Conservation (phyloP, 2,797 vertebrate species). For the Philypnodon macrostomus region DNA sequence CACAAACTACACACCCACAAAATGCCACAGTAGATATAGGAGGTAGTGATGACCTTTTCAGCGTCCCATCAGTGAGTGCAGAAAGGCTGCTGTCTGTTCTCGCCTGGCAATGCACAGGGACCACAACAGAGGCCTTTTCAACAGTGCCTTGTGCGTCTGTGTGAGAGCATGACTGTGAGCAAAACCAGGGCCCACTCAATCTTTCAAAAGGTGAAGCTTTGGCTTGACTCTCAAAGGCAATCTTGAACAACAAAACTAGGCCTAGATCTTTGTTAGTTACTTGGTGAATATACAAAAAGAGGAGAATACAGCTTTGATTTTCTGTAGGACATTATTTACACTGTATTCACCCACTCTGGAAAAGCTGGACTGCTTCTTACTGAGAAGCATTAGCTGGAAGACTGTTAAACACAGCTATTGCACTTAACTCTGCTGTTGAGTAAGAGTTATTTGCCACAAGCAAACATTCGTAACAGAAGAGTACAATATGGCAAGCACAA, state of each 20-base stretch:
- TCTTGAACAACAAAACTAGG: slow-evolving; percentile 17
- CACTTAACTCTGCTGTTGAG: neutral
- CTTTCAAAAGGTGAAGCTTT: slow-evolving; percentile 49
- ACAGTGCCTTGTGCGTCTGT: slow-evolving; percentile 28
- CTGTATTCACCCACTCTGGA: no score
- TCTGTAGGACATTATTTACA: no score
- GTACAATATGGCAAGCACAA: no score
- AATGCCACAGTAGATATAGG: slow-evolving; percentile 28
- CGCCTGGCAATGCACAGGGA: slow-evolving; percentile 52
- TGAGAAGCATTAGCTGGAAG: slow-evolving; percentile 8
- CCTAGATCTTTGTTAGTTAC: no score
- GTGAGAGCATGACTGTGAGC: slow-evolving; percentile 37
- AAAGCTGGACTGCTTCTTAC: slow-evolving; percentile 19
- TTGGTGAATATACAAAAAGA: slow-evolving; percentile 3
- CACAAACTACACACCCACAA: slow-evolving; percentile 32
- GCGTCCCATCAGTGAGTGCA: slow-evolving; percentile 51
- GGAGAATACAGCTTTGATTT: slow-evolving; percentile 6
- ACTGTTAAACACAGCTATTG: slow-evolving; percentile 14
- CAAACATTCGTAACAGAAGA: no score
- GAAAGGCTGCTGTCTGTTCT: slow-evolving; percentile 66
- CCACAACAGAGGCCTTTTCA: slow-evolving; percentile 70
- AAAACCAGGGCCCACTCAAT: slow-evolving; percentile 51
- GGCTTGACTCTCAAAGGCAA: slow-evolving; percentile 19
- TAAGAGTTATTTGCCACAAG: slow-evolving; percentile 13
- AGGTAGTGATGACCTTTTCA: slow-evolving; percentile 65